Evolutionary conservation across 2,113 vertebrate species (phyloP).

Genomic region (Pheucticus melanocephalus): DNA sequence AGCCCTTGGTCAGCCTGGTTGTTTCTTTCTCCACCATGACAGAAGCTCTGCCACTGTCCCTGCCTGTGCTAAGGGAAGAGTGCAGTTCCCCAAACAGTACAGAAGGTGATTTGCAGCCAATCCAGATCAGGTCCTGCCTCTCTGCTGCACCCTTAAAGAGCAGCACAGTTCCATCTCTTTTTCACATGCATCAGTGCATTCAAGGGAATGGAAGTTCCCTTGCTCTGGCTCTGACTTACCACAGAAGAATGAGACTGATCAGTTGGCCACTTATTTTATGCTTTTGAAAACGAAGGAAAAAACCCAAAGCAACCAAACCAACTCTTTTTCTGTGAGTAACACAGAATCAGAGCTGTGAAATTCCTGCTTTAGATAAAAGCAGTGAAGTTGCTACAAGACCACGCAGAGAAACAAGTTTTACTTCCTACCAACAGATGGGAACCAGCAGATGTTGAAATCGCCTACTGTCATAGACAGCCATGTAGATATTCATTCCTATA

Average conservation of each 20-base stretch:
- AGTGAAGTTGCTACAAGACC: not conserved
- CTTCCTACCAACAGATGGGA: conserved; percentile 28
- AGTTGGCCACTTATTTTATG: not conserved
- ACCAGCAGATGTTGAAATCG: conserved; percentile 8
- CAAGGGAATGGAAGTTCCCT: not conserved
- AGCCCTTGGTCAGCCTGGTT: not conserved
- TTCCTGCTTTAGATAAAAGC: not conserved
- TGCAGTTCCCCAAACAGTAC: not conserved
- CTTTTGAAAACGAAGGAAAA: not conserved
- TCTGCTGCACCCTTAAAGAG: accelerated
- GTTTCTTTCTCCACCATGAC: not conserved
- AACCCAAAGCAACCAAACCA: not conserved
- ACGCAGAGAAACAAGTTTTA: not conserved
- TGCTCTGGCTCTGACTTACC: not conserved
- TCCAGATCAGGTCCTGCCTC: not conserved
- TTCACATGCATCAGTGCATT: not conserved
- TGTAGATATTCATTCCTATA: not conserved
- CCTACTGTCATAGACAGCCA: not conserved
- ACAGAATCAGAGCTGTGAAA: not conserved
- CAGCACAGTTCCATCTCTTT: not conserved
- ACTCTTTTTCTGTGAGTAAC: not conserved
- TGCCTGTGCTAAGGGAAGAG: not conserved
- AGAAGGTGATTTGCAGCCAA: not conserved
- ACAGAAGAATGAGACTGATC: not conserved
- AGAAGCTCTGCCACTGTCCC: not conserved